A percentile compares a stretch with the other conserved stretches of the same genome.
phyloP scores from a whole-genome alignment of 2,113 vertebrate genomes.

The Brachionichthys hirsutus region DNA sequence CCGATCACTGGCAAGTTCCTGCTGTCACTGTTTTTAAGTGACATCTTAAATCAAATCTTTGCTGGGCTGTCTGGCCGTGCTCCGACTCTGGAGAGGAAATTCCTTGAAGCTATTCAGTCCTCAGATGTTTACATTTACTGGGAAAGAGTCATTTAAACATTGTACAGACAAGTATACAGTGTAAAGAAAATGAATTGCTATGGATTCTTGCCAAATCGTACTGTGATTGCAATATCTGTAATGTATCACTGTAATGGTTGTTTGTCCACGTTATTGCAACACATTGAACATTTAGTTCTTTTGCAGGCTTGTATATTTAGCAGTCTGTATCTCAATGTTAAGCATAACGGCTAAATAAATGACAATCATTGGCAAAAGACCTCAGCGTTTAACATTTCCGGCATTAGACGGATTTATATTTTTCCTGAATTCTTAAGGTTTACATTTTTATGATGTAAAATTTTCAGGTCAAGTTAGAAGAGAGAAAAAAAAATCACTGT shows the following conservation, averaged over 20 bases:
- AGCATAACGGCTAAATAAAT: background rate
- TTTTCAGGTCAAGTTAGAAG: too few relatives aligned
- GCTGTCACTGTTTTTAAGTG: constrained; percentile 25
- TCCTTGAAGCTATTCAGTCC: constrained; percentile 25
- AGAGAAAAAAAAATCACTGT: too few relatives aligned
- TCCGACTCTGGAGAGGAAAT: constrained; percentile 32
- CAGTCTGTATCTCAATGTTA: constrained; percentile 5
- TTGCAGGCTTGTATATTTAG: constrained; percentile 17
- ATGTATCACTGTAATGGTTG: constrained; percentile 25
- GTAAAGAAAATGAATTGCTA: constrained; percentile 20
- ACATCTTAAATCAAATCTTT: constrained; percentile 5
- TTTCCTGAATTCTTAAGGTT: too few relatives aligned
- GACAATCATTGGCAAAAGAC: background rate
- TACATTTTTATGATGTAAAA: too few relatives aligned
- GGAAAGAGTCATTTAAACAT: constrained; percentile 14
- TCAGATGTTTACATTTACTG: constrained; percentile 57
- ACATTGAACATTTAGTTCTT: constrained; percentile 12
- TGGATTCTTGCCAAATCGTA: constrained; percentile 9
- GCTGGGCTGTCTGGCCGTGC: background rate
- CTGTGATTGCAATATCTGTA: constrained; percentile 13
- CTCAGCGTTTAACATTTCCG: background rate
- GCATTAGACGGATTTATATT: too few relatives aligned
- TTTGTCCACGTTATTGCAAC: constrained; percentile 20
- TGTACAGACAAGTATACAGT: constrained; percentile 32
- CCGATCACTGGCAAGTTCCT: constrained; percentile 15